A percentile compares a stretch with the other conserved stretches of the same genome.
Evolutionary conservation across 2,888 invertebrate species (phyloP).

Genomic region (Drosophila mercatorum): DNA sequence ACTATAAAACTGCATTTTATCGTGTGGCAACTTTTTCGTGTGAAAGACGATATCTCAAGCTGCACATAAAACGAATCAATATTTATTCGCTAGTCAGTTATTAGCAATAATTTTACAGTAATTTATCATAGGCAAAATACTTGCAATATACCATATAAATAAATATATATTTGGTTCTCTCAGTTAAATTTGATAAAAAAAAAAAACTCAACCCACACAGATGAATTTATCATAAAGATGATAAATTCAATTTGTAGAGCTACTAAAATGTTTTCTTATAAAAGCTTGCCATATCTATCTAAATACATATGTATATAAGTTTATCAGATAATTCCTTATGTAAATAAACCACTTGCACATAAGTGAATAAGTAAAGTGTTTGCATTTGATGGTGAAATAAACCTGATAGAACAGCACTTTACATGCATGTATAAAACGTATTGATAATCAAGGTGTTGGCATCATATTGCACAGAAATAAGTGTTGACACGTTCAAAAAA

Average conservation of each 20-base stretch:
- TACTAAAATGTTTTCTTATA: background rate
- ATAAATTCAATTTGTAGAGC: background rate
- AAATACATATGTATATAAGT: too few species aligned
- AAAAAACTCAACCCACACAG: background rate
- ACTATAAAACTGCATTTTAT: constrained; percentile 14
- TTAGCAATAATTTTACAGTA: constrained; percentile 1
- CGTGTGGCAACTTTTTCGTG: background rate
- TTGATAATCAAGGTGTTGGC: constrained; percentile 22
- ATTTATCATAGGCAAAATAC: background rate
- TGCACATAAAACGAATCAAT: constrained; percentile 2
- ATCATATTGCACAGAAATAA: constrained; percentile 31
- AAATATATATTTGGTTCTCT: background rate
- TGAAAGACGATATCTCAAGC: constrained; percentile 7
- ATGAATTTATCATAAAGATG: background rate
- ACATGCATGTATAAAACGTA: background rate
- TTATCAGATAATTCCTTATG: background rate
- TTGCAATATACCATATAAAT: background rate
- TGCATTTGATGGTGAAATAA: background rate
- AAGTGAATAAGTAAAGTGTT: background rate
- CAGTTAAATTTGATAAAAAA: background rate
- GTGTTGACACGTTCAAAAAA: constrained; percentile 17
- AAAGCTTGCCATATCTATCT: background rate
- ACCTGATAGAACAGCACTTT: constrained; percentile 21
- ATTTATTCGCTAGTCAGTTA: constrained; percentile 1
- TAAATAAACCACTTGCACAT: background rate